A percentile compares a stretch with the other conserved stretches of the same genome.
These are phyloP conservation scores for Chorisops tibialis DNA, from an alignment of 2,888 invertebrate genomes.

Conservation along the genomic window DNA sequence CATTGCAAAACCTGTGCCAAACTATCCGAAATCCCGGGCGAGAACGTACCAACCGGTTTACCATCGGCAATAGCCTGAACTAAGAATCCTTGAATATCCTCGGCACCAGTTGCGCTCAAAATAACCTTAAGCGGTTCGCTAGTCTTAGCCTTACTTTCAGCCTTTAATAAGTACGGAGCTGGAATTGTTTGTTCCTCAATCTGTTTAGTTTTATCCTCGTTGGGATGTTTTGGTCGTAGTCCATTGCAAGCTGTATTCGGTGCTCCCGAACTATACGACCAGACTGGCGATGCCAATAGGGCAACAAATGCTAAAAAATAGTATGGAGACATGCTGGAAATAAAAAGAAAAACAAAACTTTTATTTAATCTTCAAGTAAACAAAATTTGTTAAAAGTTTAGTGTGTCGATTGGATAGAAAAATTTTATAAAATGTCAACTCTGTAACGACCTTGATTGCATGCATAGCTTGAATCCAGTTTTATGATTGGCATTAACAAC, in stretches of 20 bases:
- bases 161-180: slow-evolving; percentile 59
- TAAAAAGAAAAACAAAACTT: not conserved
- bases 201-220: not conserved
- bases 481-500: not conserved
- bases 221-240: slow-evolving; percentile 64
- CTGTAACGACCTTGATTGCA: not conserved
- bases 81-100: slow-evolving; percentile 63
- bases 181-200: slow-evolving; percentile 55
- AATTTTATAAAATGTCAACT: no score
- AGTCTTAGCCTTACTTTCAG: slow-evolving; percentile 47
- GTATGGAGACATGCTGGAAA: slow-evolving; percentile 29
- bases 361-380: not conserved
- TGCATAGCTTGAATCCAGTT: not conserved
- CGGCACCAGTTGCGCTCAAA: slow-evolving; percentile 48
- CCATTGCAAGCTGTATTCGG: slow-evolving; percentile 61
- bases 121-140: slow-evolving; percentile 53
- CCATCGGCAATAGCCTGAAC: slow-evolving; percentile 63
- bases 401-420: no score
- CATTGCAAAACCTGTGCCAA: slow-evolving; percentile 2
- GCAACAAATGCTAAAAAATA: slow-evolving; percentile 37
- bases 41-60: slow-evolving; percentile 63
- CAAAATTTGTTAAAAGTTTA: not conserved
- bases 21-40: slow-evolving; percentile 47
- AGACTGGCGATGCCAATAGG: slow-evolving; percentile 41
- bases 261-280: slow-evolving; percentile 61